Conservation (phyloP, 2,797 vertebrate species). For the Pseudopleuronectes americanus region DNA sequence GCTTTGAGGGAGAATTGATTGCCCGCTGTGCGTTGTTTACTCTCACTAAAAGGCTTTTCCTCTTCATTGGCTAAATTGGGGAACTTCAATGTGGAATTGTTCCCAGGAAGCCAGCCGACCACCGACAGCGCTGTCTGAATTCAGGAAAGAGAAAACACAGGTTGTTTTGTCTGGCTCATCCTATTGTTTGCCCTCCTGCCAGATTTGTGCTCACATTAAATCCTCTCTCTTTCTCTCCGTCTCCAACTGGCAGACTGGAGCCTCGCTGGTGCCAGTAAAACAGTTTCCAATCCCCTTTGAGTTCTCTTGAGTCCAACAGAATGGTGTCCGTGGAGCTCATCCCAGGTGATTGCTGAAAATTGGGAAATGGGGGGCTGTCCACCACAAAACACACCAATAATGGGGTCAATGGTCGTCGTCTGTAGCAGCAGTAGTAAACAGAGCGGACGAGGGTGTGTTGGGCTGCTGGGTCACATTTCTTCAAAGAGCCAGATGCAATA, state of each 20-base stretch:
- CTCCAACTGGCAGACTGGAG: constrained; percentile 63
- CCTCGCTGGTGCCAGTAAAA: constrained; percentile 61
- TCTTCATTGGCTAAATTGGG: constrained; percentile 46
- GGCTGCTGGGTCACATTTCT: not conserved
- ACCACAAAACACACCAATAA: constrained; percentile 10
- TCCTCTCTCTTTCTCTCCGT: constrained; percentile 56
- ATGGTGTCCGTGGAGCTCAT: constrained; percentile 1
- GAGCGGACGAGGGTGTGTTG: not conserved
- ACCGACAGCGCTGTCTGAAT: constrained; percentile 40
- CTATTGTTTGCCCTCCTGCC: constrained; percentile 33
- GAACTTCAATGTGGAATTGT: constrained; percentile 54
- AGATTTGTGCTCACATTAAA: constrained; percentile 64
- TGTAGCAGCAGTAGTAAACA: constrained; percentile 8
- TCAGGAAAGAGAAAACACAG: constrained; percentile 50
- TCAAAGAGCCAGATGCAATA: not conserved
- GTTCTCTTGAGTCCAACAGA: constrained; percentile 75
- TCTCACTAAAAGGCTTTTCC: constrained; percentile 40
- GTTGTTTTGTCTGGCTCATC: constrained; percentile 53
- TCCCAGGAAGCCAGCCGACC: constrained; percentile 29
- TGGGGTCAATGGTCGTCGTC: constrained; percentile 30
- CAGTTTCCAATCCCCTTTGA: constrained; percentile 65
- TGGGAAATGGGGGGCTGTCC: constrained; percentile 17
- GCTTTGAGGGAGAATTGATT: constrained; percentile 50
- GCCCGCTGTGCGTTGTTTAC: constrained; percentile 37
- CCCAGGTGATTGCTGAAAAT: constrained; percentile 8